These are phyloP conservation scores for Chitala chitala DNA, from an alignment of 2,113 vertebrate species.

Conservation along the genomic window DNA sequence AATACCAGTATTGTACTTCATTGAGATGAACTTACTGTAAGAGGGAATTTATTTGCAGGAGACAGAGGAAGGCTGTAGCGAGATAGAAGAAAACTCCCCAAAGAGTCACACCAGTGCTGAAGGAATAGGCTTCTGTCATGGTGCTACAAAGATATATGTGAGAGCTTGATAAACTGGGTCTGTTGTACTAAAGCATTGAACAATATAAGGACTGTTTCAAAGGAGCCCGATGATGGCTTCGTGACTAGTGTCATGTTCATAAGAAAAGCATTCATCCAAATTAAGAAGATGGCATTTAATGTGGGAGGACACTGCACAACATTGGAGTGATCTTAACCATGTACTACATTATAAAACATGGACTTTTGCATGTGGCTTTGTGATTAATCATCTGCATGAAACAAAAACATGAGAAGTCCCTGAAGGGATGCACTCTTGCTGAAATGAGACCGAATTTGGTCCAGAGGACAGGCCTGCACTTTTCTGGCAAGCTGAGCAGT, in stretches of 20 bases:
- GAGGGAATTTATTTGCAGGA: not conserved
- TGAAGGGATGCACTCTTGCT: not conserved
- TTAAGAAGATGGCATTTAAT: not conserved
- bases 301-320: not conserved
- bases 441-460: not conserved
- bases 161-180: not conserved
- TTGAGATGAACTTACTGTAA: too few relatives aligned
- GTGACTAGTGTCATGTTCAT: not conserved
- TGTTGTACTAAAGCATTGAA: conserved; percentile 15
- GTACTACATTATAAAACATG: not conserved
- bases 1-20: too few relatives aligned
- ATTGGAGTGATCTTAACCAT: not conserved
- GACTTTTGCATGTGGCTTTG: too few relatives aligned
- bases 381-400: too few relatives aligned
- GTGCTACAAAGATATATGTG: not conserved
- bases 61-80: not conserved
- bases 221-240: not conserved
- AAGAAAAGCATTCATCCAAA: not conserved
- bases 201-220: not conserved
- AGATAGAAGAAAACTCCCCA: not conserved
- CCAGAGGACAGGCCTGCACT: not conserved
- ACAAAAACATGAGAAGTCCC: not conserved
- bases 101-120: not conserved
- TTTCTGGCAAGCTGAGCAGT: not conserved
- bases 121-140: not conserved